Conservation (phyloP, 2,113 vertebrate species). For the Dascyllus trimaculatus region DNA sequence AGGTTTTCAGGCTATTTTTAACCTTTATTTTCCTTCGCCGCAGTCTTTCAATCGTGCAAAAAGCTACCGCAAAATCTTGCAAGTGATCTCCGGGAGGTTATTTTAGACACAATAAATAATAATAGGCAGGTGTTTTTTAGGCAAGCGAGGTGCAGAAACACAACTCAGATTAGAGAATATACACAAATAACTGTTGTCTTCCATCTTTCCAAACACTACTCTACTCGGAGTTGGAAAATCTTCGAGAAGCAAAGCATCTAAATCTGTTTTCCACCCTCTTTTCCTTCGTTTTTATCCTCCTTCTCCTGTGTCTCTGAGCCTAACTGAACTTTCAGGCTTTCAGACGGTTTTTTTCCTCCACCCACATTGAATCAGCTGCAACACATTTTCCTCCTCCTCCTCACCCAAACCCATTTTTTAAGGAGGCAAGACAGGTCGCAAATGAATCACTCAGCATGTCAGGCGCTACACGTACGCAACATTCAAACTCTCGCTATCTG, state of each 20-base stretch:
- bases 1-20: too few species aligned
- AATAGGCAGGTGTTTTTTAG: neutral
- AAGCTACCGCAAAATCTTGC: too few species aligned
- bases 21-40: too few species aligned
- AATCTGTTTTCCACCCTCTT: constrained; percentile 26
- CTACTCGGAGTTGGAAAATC: neutral
- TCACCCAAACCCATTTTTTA: constrained; percentile 28
- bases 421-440: constrained; percentile 43
- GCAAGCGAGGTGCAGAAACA: neutral
- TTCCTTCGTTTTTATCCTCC: too few species aligned
- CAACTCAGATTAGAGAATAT: constrained; percentile 5
- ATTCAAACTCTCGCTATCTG: constrained; percentile 1
- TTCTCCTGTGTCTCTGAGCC: too few species aligned
- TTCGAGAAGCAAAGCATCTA: constrained; percentile 9
- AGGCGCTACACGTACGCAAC: constrained; percentile 12
- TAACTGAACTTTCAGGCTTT: constrained; percentile 37
- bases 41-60: too few species aligned
- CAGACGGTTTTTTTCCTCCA: constrained; percentile 38
- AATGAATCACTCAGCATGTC: constrained; percentile 60
- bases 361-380: constrained; percentile 24
- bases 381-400: constrained; percentile 9
- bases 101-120: too few species aligned
- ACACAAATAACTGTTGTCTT: too few species aligned
- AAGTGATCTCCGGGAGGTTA: too few species aligned
- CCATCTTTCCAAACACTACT: neutral